Evolutionary conservation across 2,888 invertebrate genomes (phyloP).

Genomic region (Malthinus seriepunctatus): DNA sequence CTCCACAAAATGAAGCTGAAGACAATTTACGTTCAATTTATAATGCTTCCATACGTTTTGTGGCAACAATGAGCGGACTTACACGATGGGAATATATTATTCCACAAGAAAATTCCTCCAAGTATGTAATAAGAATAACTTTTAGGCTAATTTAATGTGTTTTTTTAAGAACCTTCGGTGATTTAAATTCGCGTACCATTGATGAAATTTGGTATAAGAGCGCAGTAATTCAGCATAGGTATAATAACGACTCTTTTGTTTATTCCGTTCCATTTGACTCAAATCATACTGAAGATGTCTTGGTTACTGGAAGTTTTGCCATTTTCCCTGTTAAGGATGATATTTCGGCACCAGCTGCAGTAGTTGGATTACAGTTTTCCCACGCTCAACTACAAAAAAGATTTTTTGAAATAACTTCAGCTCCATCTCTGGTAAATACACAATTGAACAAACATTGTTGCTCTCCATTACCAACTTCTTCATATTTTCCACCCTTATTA

Average conservation of each 20-base stretch:
- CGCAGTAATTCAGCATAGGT: slow-evolving; percentile 82
- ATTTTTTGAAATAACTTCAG: slow-evolving; percentile 71
- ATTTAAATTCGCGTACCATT: slow-evolving; percentile 73
- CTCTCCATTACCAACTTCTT: too few species aligned
- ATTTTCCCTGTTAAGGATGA: slow-evolving; percentile 80
- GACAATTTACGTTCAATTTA: slow-evolving; percentile 65
- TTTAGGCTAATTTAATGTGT: background rate
- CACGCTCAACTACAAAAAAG: slow-evolving; percentile 69
- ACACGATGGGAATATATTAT: slow-evolving; percentile 82
- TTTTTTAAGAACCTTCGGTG: slow-evolving; percentile 70
- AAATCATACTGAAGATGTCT: slow-evolving; percentile 57
- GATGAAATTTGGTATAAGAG: slow-evolving; percentile 92
- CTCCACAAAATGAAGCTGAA: slow-evolving; percentile 53
- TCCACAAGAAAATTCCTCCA: background rate
- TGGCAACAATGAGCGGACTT: slow-evolving; percentile 87
- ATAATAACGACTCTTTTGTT: slow-evolving; percentile 76
- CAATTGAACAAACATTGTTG: too few species aligned
- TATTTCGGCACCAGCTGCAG: slow-evolving; percentile 81
- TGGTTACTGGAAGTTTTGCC: slow-evolving; percentile 81
- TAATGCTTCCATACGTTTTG: slow-evolving; percentile 77
- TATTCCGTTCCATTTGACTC: slow-evolving; percentile 72
- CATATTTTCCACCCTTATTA: too few species aligned
- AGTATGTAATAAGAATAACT: background rate
- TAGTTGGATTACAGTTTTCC: slow-evolving; percentile 84
- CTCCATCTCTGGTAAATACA: slow-evolving; percentile 27